These are phyloP conservation scores for Zingel zingel DNA, from an alignment of 2,113 vertebrate species.

Conservation along the genomic window DNA sequence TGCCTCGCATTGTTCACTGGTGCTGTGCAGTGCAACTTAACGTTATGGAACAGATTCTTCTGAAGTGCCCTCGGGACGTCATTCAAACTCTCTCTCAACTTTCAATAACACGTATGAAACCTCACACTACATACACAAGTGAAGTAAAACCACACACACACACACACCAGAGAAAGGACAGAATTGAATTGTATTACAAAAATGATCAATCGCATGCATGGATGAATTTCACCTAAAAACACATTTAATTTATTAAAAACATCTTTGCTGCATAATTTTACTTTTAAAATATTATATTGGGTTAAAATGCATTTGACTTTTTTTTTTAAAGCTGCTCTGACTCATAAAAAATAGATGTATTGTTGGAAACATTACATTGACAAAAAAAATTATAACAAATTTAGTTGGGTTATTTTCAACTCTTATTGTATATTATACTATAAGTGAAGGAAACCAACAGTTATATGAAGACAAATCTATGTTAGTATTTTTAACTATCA, in stretches of 20 bases:
- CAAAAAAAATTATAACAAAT: not conserved
- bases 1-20: constrained; percentile 3
- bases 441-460: not conserved
- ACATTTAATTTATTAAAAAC: no score
- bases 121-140: not conserved
- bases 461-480: not conserved
- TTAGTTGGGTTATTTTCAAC: not conserved
- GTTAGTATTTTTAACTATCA: not conserved
- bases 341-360: not conserved
- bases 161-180: not conserved
- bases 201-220: not conserved
- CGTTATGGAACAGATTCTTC: constrained; percentile 11
- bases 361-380: not conserved
- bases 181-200: not conserved
- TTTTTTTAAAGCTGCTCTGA: not conserved
- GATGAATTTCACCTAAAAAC: not conserved
- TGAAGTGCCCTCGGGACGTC: not conserved
- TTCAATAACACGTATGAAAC: not conserved
- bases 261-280: not conserved
- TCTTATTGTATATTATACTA: not conserved
- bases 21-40: constrained; percentile 1
- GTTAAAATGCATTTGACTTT: not conserved
- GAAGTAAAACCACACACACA: not conserved
- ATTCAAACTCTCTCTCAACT: constrained; percentile 47
- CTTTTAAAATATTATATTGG: not conserved